phyloP scores from a whole-genome alignment of 2,113 vertebrate species.

The Euleptes europaea region DNA sequence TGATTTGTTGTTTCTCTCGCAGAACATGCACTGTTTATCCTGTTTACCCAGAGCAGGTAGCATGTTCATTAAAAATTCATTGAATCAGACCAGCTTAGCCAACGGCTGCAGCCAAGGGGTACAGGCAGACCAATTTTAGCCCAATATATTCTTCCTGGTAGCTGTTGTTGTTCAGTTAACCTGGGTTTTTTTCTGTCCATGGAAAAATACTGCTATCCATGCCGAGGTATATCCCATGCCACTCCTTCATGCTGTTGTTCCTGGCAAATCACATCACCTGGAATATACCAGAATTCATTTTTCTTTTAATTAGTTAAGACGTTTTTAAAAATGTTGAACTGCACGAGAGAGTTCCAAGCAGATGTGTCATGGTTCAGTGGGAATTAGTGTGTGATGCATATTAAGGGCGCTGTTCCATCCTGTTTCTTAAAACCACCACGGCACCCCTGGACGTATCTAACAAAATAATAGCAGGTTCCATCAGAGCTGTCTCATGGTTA shows the following conservation, averaged over 20 bases:
- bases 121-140: neutral
- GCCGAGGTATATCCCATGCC: conserved; percentile 24
- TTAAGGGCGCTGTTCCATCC: conserved; percentile 36
- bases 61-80: no score
- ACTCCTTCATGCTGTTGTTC: conserved; percentile 6
- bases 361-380: neutral
- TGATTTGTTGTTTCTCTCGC: neutral
- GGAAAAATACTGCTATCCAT: neutral
- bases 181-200: neutral
- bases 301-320: conserved; percentile 43
- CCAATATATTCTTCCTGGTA: neutral
- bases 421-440: conserved; percentile 39
- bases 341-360: conserved; percentile 40
- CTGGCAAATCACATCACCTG: neutral
- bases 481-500: conserved; percentile 1
- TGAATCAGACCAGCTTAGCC: no score
- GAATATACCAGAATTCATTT: conserved; percentile 4
- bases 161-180: neutral
- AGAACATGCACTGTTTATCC: neutral
- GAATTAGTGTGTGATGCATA: conserved; percentile 30
- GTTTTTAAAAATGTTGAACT: conserved; percentile 44
- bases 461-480: conserved; percentile 18
- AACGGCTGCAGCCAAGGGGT: no score
- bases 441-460: conserved; percentile 26
- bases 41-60: no score